phyloP scores from a whole-genome alignment of 2,888 invertebrate genomes.

The Halocaridina rubra region DNA sequence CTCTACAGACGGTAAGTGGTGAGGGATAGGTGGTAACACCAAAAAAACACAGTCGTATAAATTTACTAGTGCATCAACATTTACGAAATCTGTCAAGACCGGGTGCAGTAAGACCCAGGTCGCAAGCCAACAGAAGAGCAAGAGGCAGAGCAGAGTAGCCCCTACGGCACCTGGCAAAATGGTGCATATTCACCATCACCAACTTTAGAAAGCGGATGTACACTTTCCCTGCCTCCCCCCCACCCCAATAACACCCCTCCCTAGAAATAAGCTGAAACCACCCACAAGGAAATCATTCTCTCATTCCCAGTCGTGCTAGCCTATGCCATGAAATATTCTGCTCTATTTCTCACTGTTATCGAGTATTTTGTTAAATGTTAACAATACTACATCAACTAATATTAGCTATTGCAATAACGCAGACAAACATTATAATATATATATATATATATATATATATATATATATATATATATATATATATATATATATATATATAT shows the following conservation, averaged over 20 bases:
- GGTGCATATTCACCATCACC: background rate
- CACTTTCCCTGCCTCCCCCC: constrained; percentile 16
- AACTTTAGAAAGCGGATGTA: constrained; percentile 29
- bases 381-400: too few species aligned
- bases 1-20: too few species aligned
- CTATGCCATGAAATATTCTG: too few species aligned
- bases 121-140: background rate
- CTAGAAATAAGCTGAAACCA: background rate
- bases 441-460: constrained; percentile 30
- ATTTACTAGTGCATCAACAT: too few species aligned
- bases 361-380: too few species aligned
- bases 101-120: too few species aligned
- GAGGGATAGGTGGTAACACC: too few species aligned
- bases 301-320: background rate
- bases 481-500: constrained; percentile 11
- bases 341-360: too few species aligned
- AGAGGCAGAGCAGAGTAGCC: background rate
- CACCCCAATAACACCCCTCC: background rate
- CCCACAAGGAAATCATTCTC: background rate
- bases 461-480: constrained; percentile 25
- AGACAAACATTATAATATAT: background rate
- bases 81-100: too few species aligned
- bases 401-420: too few species aligned
- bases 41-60: too few species aligned
- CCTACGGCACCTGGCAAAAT: background rate